Evolutionary conservation across 2,797 vertebrate genomes (phyloP), one percentile per base, ranked within the genome.

Genomic region (Hirundo rustica): DNA sequence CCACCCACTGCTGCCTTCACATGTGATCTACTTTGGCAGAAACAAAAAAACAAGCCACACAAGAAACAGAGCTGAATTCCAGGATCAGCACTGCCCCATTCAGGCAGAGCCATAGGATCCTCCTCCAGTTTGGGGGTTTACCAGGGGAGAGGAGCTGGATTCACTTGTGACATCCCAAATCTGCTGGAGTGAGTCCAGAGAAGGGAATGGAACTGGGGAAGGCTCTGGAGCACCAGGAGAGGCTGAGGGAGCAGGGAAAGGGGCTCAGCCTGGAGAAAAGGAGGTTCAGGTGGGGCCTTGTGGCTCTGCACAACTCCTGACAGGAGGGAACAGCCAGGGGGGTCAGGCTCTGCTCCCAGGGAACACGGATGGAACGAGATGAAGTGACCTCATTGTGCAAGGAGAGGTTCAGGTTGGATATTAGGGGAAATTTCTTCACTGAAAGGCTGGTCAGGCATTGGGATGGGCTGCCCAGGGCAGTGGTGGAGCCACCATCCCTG

Each of bases 301-400:
- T 65, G 42, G 51, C 51, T 57, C 44, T 74, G 34, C 30, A 84
- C 30, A 65, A 1, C 3, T 65, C 60, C 60, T 57, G 51, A 6
- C 34, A 65, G 70, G 68, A 83, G 60, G 42, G 29, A 14, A 26
- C 12, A 62, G 8, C 16, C 0, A 0, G 42, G 51, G 21, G 13
- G 2, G 2, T 53, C 3, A 0, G 29, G 34, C 29, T 47, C 10
- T 72, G 48, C 50, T 16, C 15, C n/a, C 10, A 26, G 68, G 78
- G 25, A 29, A 51, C 30, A 48, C 15, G 25, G 26, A 82, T 10
- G 10, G 42, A 0, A 55, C 0, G 0, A 55, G 34, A 6, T 8
- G 13, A 16, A 40, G 2, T 2, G 8, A 8, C 15, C 29, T 34
- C 25, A 25, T 5, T 34, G 44, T 30, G 16, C 13, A 4, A 42